Base-by-base conservation (phyloP, 2,797 vertebrate genomes). In the Eurystomus glaucurus region DNA sequence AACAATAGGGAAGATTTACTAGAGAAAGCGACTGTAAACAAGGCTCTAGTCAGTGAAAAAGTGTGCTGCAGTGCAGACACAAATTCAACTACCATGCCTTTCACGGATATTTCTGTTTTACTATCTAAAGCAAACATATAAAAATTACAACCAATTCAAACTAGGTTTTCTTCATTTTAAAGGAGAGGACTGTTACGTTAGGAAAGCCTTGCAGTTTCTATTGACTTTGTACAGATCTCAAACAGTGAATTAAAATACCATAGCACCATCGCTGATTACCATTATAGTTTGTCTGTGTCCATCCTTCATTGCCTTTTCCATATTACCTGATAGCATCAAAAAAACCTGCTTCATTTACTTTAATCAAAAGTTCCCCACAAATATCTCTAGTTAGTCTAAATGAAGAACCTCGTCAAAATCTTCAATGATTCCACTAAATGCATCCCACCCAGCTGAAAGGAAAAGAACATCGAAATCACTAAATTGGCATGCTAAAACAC, bases 261-360 rank as follows among this genome's bases (percentile, higher is more conserved):
- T 29, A 35, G 13, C 51, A 65, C 18, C 17, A 14, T 23, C 4
- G 2, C 14, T 66, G 43, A 76, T 64, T 69, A 71, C 29, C 31
- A 29, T 51, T 78, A 43, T 18, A 58, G 79, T 92, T 79, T 68
- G 46, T 64, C 79, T 52, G 50, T n/a, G 60, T 64, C 82, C 86
- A 66, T 78, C 93, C 55, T 55, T 96, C 96, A 91, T 23, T 90
- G 82, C 69, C 66, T 84, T 91, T 39, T 75, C 76, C 28, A 3
- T 58, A 48, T 92, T 92, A 97, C 23, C 83, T 86, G 85, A 39
- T n/a, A 85, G 46, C 71, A 92, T 76, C 58, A 62, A 51, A 91
- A 76, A 50, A 65, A 35, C 95, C 72, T 91, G 95, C 90, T 96
- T 95, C 91, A 90, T 97, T 97, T 96, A 58, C 84, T 96, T 94